A percentile compares a stretch with the other conserved stretches of the same genome.
These are phyloP conservation scores for Mormyrops attenuatus DNA, from an alignment of 2,797 vertebrate genomes.

Conservation along the genomic window DNA sequence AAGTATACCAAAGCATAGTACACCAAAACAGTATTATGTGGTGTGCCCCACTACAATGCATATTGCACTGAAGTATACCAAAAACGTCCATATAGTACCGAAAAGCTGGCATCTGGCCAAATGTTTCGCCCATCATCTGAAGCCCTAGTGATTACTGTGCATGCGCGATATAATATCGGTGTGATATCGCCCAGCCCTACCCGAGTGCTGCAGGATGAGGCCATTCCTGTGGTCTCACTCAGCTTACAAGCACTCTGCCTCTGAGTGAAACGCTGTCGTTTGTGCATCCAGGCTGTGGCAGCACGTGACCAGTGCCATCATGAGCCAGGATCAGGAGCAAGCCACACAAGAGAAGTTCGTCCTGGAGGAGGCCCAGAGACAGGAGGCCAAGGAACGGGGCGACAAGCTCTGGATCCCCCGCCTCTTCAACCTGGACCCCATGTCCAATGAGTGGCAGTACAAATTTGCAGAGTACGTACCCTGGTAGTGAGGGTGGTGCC, in stretches of 20 bases:
- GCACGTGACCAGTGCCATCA: conserved; percentile 83
- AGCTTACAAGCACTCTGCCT: background rate
- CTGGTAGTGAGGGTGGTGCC: no score
- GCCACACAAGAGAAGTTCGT: conserved; percentile 88
- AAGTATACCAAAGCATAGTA: background rate
- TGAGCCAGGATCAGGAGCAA: conserved; percentile 76
- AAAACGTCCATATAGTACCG: background rate
- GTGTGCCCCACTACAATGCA: no score
- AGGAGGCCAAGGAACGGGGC: conserved; percentile 64
- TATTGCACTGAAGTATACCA: no score
- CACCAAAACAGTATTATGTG: no score
- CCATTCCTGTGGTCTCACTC: background rate
- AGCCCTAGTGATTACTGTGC: background rate
- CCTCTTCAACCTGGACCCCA: conserved; percentile 73
- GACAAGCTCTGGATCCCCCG: conserved; percentile 69
- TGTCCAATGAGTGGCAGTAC: conserved; percentile 80
- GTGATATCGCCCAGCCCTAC: background rate
- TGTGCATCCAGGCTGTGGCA: conserved; percentile 75
- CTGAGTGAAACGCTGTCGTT: background rate
- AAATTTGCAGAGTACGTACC: conserved; percentile 75
- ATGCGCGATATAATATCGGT: background rate
- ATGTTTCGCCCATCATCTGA: background rate
- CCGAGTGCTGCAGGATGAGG: background rate
- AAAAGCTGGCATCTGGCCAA: background rate
- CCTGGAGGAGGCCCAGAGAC: conserved; percentile 85